These are phyloP conservation scores for Bradysia coprophila DNA, from an alignment of 1,140 invertebrate species.

Conservation along the genomic window DNA sequence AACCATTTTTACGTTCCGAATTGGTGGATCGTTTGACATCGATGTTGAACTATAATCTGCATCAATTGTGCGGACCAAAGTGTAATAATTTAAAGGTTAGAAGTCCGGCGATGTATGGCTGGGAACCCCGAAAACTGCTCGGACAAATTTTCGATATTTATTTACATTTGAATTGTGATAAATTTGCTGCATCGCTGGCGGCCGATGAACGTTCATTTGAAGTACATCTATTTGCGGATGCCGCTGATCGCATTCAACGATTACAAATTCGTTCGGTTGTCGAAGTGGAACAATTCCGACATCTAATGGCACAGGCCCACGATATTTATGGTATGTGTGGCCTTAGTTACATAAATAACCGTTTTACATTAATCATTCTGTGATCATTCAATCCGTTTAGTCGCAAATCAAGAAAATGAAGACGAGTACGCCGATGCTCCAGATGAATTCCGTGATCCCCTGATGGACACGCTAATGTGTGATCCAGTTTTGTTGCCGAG, in stretches of 20 bases:
- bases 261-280: conserved; percentile 62
- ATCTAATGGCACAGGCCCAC: conserved; percentile 61
- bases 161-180: conserved; percentile 82
- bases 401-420: conserved; percentile 68
- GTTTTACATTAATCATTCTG: not conserved
- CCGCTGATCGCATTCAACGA: conserved; percentile 58
- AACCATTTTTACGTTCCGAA: conserved; percentile 84
- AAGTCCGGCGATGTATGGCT: conserved; percentile 86
- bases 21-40: conserved; percentile 83
- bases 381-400: conserved; percentile 28
- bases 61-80: conserved; percentile 92
- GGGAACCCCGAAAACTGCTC: conserved; percentile 82
- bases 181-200: conserved; percentile 75
- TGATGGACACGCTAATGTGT: conserved; percentile 96
- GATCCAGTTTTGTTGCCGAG: conserved; percentile 89
- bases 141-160: conserved; percentile 92
- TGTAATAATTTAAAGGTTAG: conserved; percentile 96
- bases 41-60: conserved; percentile 95
- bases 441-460: conserved; percentile 90
- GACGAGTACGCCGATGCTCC: conserved; percentile 92
- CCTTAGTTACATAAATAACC: no score
- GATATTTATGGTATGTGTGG: conserved; percentile 37
- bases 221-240: conserved; percentile 81
- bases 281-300: conserved; percentile 69
- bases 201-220: conserved; percentile 89